These are phyloP conservation scores for Capitulum mitella DNA, from an alignment of 2,888 invertebrate genomes.

Conservation along the genomic window DNA sequence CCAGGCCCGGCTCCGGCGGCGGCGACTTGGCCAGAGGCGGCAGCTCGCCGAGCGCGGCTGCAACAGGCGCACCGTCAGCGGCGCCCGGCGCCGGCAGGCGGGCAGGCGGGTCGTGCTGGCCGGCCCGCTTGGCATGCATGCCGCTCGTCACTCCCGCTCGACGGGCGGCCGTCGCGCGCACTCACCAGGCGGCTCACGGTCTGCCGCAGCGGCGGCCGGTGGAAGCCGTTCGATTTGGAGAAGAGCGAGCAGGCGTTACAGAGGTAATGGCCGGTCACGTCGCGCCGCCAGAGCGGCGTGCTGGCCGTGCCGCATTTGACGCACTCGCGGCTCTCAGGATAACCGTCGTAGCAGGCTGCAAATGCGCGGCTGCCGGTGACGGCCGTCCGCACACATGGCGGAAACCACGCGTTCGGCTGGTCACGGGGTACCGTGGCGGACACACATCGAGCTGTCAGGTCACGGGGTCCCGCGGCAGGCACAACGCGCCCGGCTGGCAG, in stretches of 20 bases:
- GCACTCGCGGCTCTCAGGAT: slow-evolving; percentile 33
- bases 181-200: slow-evolving; percentile 35
- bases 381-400: neutral
- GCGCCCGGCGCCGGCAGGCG: neutral
- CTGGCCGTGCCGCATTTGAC: slow-evolving; percentile 35
- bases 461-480: too few relatives aligned
- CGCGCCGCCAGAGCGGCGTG: slow-evolving; percentile 36
- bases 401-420: too few relatives aligned
- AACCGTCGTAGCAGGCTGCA: neutral
- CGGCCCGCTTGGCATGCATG: neutral
- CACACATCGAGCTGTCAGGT: too few relatives aligned
- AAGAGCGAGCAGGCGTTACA: slow-evolving; percentile 37
- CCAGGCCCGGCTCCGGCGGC: neutral
- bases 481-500: too few relatives aligned
- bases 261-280: slow-evolving; percentile 35
- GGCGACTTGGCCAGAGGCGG: neutral
- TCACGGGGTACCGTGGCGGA: too few relatives aligned
- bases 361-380: neutral
- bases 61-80: neutral
- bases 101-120: neutral
- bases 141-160: too few relatives aligned
- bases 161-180: too few relatives aligned
- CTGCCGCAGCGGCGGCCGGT: slow-evolving; percentile 33
- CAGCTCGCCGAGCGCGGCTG: neutral
- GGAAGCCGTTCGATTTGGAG: slow-evolving; percentile 35